Evolutionary conservation across 2,797 vertebrate species (phyloP).

Genomic region (Arvicola amphibius): DNA sequence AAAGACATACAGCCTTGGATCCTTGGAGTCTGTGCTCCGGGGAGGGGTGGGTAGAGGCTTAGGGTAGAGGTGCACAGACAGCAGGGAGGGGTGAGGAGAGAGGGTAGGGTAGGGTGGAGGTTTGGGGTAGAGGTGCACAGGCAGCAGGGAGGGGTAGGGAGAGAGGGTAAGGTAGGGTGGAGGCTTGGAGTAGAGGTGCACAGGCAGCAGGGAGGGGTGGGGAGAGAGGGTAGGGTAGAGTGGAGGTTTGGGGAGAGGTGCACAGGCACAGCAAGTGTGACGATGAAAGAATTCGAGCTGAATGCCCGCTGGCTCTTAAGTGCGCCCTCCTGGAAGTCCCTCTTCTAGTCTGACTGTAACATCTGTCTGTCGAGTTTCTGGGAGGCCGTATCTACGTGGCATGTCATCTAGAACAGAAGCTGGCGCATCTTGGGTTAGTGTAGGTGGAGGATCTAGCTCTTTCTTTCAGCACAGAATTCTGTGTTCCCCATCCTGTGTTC

Average conservation of each 20-base stretch:
- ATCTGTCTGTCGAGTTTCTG: neutral
- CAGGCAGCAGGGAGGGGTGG: too few relatives aligned
- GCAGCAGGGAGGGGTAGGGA: too few relatives aligned
- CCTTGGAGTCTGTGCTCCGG: neutral
- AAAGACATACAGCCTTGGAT: neutral
- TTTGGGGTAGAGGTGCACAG: too few relatives aligned
- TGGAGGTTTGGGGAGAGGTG: too few relatives aligned
- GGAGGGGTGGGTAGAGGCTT: neutral
- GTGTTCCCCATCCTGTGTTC: neutral
- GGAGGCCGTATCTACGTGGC: neutral
- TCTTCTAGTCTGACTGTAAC: neutral
- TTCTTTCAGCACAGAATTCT: neutral
- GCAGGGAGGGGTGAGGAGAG: neutral
- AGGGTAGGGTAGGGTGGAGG: too few relatives aligned
- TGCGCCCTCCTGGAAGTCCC: neutral
- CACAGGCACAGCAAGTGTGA: neutral
- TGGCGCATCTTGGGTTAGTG: rapidly evolving
- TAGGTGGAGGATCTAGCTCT: neutral
- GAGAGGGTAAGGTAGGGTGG: too few relatives aligned
- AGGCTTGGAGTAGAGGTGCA: too few relatives aligned
- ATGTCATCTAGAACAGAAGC: rapidly evolving
- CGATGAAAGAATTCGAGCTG: neutral
- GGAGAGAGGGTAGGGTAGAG: too few relatives aligned
- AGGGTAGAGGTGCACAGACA: too few relatives aligned
- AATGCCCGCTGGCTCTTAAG: neutral